Evolutionary conservation across 2,113 vertebrate species (phyloP).

Genomic region (Microtus pennsylvanicus): DNA sequence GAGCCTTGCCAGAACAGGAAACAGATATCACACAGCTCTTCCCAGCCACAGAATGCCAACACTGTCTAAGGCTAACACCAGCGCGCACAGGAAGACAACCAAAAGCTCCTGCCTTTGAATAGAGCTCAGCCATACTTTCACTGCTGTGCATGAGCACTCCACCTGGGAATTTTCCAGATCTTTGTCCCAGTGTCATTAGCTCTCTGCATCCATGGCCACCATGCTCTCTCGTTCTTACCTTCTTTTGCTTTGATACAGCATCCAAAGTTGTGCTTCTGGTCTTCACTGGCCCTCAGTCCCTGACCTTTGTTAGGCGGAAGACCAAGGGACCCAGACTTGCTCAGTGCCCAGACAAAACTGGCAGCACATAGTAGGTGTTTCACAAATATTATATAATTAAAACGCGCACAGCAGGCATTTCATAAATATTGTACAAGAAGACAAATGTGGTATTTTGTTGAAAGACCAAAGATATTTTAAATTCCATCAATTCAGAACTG

Average conservation of each 20-base stretch:
- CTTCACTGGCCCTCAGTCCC: not conserved
- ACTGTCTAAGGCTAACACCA: accelerated
- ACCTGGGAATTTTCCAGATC: not conserved
- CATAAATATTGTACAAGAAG: not conserved
- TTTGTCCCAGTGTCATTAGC: accelerated
- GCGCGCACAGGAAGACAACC: not conserved
- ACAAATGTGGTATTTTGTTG: not conserved
- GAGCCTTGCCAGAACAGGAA: not conserved
- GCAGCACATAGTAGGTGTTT: not conserved
- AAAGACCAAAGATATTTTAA: not conserved
- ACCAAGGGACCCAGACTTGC: accelerated
- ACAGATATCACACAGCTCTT: too few species aligned
- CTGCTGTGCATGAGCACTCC: too few species aligned
- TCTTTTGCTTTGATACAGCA: too few species aligned
- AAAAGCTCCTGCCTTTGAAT: accelerated
- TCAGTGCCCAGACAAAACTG: accelerated
- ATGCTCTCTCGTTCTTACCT: accelerated
- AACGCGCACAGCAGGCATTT: not conserved
- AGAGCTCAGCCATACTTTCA: not conserved
- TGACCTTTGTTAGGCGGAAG: not conserved
- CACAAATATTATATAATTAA: not conserved
- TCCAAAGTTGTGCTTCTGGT: accelerated
- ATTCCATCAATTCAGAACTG: not conserved
- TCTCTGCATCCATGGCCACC: not conserved
- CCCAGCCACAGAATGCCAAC: not conserved